These are phyloP conservation scores for Nyctereutes procyonoides DNA, from an alignment of 2,113 vertebrate genomes.

Conservation along the genomic window DNA sequence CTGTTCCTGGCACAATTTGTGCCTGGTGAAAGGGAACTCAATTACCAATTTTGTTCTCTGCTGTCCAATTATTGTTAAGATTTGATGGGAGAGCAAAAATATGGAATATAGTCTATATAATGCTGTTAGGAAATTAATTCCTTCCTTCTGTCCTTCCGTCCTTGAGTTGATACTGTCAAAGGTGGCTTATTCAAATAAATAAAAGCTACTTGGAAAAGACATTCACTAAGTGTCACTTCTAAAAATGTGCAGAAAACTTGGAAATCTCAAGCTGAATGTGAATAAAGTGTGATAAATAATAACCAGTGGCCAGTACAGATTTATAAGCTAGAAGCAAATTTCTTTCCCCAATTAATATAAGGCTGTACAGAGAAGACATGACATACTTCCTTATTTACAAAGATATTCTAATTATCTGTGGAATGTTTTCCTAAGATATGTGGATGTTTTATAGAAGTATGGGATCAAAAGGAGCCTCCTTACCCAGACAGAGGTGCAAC, in stretches of 20 bases:
- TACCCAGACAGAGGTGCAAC: neutral
- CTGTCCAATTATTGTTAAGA: neutral
- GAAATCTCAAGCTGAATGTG: neutral
- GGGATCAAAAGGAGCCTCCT: neutral
- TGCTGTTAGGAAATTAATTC: neutral
- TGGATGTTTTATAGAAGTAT: neutral
- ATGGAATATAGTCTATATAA: neutral
- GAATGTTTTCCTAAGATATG: neutral
- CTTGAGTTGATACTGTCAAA: neutral
- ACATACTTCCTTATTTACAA: neutral
- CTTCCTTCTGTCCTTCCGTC: neutral
- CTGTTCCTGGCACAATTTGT: neutral
- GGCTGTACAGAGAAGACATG: neutral
- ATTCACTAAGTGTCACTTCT: conserved; percentile 3
- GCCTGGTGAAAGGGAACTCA: neutral
- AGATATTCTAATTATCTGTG: neutral
- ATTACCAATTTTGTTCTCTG: conserved; percentile 19
- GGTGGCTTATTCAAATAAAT: neutral
- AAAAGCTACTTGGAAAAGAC: neutral
- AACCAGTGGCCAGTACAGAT: neutral
- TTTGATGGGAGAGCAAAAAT: neutral
- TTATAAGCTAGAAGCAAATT: conserved; percentile 38
- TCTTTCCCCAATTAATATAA: conserved; percentile 1
- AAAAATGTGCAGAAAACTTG: neutral
- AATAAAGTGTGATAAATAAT: conserved; percentile 20